Conservation (phyloP, 2,888 invertebrate species). For the Margaritifera margaritifera region DNA sequence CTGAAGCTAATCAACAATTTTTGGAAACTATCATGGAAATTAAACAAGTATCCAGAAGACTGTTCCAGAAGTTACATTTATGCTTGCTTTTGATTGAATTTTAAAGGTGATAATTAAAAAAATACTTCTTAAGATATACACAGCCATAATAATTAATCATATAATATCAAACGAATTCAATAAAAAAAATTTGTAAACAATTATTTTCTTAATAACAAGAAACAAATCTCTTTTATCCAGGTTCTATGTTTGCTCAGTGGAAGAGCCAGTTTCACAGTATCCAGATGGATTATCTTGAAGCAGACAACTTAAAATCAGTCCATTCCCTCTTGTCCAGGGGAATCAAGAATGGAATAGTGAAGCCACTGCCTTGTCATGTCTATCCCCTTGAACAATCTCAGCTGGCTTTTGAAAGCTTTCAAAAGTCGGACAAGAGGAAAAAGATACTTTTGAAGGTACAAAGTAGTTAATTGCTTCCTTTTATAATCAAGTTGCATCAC, state of each 20-base stretch:
- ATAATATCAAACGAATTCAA: too few species aligned
- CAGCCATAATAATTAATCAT: too few species aligned
- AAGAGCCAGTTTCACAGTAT: conserved; percentile 19
- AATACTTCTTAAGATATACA: too few species aligned
- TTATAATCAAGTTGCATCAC: too few species aligned
- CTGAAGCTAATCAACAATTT: too few species aligned
- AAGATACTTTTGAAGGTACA: conserved; percentile 8
- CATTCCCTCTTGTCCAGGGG: conserved; percentile 13
- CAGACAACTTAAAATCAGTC: conserved; percentile 1
- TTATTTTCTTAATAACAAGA: background rate
- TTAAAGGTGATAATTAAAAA: too few species aligned
- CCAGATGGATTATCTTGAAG: conserved; percentile 14
- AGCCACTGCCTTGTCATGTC: conserved; percentile 19
- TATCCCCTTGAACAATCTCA: conserved; percentile 14
- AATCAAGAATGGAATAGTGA: conserved; percentile 16
- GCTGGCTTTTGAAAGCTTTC: conserved; percentile 9
- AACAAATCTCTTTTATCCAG: background rate
- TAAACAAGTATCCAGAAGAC: too few species aligned
- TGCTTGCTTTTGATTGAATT: too few species aligned
- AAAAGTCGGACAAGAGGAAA: background rate
- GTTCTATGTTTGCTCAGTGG: conserved; percentile 15
- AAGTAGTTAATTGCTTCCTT: background rate
- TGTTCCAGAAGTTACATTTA: too few species aligned
- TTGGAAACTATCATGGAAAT: too few species aligned
- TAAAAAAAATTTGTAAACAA: background rate